A percentile compares a stretch with the other conserved stretches of the same genome.
These are phyloP conservation scores for Bilobella aurantiaca DNA, from an alignment of 1,140 invertebrate genomes.

Conservation along the genomic window DNA sequence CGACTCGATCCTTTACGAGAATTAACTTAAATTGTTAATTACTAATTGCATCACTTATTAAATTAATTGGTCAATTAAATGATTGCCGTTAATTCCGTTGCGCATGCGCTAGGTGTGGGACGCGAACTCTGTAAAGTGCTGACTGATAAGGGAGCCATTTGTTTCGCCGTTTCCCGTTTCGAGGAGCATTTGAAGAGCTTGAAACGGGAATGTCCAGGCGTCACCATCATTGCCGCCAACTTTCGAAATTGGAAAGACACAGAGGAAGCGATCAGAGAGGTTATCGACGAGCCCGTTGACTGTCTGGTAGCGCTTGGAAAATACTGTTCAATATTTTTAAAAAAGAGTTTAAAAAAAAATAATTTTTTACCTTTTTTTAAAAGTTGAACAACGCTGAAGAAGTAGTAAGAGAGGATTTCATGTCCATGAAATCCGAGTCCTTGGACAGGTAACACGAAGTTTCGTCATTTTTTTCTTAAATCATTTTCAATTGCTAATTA, in stretches of 20 bases:
- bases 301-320: not conserved
- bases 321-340: too few relatives aligned
- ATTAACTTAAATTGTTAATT: too few relatives aligned
- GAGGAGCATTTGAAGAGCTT: not conserved
- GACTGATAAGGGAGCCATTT: not conserved
- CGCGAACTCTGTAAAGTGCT: not conserved
- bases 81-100: too few relatives aligned
- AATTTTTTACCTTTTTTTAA: not conserved
- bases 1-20: not conserved
- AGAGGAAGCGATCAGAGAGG: not conserved
- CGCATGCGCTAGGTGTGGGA: not conserved
- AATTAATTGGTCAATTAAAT: too few relatives aligned
- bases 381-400: constrained; percentile 1
- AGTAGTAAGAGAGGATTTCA: not conserved
- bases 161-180: not conserved
- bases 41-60: too few relatives aligned
- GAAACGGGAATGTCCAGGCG: not conserved
- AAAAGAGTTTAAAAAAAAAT: not conserved
- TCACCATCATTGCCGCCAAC: not conserved
- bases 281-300: not conserved
- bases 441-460: constrained; percentile 1
- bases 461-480: too few relatives aligned
- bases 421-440: not conserved
- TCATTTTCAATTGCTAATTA: not conserved
- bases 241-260: constrained; percentile 2